phyloP scores from a whole-genome alignment of 2,113 vertebrate species.

The Redunca redunca region DNA sequence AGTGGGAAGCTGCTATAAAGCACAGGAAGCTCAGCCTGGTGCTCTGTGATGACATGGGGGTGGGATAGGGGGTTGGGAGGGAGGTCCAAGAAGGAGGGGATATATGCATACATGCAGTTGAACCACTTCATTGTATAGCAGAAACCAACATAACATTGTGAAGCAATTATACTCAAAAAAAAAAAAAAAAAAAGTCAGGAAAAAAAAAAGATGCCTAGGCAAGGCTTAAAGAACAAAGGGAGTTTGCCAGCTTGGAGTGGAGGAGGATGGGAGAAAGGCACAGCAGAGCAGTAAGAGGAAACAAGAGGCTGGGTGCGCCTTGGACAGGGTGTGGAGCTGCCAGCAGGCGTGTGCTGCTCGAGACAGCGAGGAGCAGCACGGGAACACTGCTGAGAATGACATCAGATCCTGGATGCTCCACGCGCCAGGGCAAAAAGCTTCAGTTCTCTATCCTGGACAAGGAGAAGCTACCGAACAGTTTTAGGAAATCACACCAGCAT shows the following conservation, averaged over 20 bases:
- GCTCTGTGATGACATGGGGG: neutral
- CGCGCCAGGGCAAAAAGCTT: rapidly evolving
- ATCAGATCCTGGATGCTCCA: rapidly evolving
- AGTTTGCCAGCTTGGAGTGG: neutral
- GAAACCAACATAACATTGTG: neutral
- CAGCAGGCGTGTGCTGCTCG: neutral
- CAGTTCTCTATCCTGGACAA: neutral
- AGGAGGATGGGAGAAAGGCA: neutral
- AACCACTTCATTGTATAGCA: neutral
- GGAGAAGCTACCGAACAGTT: neutral
- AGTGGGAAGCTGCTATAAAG: neutral
- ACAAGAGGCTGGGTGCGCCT: rapidly evolving
- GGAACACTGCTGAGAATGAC: rapidly evolving
- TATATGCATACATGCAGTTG: neutral
- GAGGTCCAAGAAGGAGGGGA: neutral
- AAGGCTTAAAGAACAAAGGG: neutral
- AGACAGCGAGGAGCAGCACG: neutral
- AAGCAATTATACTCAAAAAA: neutral
- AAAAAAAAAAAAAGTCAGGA: neutral
- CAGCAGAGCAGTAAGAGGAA: rapidly evolving
- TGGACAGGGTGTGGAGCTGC: rapidly evolving
- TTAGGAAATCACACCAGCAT: neutral
- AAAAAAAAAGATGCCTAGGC: neutral
- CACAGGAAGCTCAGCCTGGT: neutral
- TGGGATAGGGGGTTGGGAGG: neutral